Evolutionary conservation across 2,888 invertebrate species (phyloP).

Genomic region (Athripsodes cinereus): DNA sequence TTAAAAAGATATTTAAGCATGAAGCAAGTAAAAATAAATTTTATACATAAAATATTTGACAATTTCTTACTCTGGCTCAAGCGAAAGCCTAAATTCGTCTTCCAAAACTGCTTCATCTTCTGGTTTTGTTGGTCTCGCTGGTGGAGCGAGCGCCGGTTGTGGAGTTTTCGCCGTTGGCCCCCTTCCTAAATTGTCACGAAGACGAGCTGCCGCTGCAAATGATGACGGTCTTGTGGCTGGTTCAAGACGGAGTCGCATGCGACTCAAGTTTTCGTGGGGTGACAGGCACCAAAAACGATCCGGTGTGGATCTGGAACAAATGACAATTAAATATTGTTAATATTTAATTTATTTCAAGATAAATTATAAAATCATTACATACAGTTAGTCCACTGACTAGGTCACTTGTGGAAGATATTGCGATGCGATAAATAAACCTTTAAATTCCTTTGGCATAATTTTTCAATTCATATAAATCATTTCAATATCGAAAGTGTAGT

Average conservation of each 20-base stretch:
- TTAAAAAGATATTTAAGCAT: no score
- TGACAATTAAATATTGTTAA: no score
- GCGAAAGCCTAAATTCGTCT: constrained; percentile 23
- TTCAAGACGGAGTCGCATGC: constrained; percentile 56
- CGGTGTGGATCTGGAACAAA: constrained; percentile 34
- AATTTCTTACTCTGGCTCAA: constrained; percentile 24
- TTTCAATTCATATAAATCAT: no score
- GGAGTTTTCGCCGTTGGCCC: constrained; percentile 8
- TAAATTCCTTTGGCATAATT: no score
- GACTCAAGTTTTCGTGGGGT: constrained; percentile 53
- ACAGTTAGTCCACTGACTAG: no score
- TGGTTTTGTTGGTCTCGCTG: constrained; percentile 13
- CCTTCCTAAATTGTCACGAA: constrained; percentile 50
- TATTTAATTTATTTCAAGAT: no score
- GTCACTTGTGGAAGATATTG: no score
- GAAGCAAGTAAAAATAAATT: no score
- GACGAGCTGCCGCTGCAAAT: constrained; percentile 53
- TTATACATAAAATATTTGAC: no score
- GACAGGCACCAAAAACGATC: constrained; percentile 54
- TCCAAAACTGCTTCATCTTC: constrained; percentile 22
- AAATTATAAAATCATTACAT: no score
- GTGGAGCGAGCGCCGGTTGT: constrained; percentile 17
- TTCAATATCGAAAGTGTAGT: no score
- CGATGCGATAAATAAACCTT: no score
- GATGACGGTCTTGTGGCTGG: constrained; percentile 52